Evolutionary conservation across 2,797 vertebrate species (phyloP), one percentile per base, ranked within the genome.

Genomic region (Galaxias olidus): DNA sequence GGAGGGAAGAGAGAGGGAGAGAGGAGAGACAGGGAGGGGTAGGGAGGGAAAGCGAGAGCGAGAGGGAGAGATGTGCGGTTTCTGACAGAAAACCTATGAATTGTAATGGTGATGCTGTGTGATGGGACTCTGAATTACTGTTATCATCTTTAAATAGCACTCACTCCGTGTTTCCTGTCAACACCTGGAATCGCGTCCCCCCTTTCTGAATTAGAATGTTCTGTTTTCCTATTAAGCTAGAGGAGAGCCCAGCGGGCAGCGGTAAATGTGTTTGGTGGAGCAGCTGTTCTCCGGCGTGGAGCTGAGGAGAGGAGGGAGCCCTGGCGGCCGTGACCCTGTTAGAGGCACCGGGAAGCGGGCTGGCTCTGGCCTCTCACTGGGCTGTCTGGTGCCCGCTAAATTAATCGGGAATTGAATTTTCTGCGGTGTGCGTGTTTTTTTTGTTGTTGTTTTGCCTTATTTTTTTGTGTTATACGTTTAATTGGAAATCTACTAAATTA

Each of bases 181-280:
- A 77, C 75, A 82, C 80, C 81, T 81, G 78, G 80, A 77, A 87
- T 83, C 72, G 75, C 50, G 66, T 15, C 72, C 83, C 78, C 77
- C 74, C 63, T 78, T n/a, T 84, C 85, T 83, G 81, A 82, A 86
- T 87, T 68, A 75, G 77, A 75, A 76, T 78, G 80, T 79, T 48
- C 30, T 51, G n/a, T 10, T 57, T 68, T 68, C 55, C 80, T 83
- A 76, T 85, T 85, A 84, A n/a, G 78, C 67, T 84, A 77, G 79
- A 87, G 80, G 86, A 86, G 79, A 84, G 86, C 75, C 73, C 81
- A 84, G 81, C 85, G 84, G 82, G 86, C 87, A 84, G 84, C 78
- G 85, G 84, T 73, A 83, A 86, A 84, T 83, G 85, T 80, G 88
- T 83, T 85, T 76, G 79, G 85, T 78, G 76, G 76, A 86, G 84